Evolutionary conservation across 2,888 invertebrate genomes (phyloP).

Genomic region (Rhorus exstirpatorius): DNA sequence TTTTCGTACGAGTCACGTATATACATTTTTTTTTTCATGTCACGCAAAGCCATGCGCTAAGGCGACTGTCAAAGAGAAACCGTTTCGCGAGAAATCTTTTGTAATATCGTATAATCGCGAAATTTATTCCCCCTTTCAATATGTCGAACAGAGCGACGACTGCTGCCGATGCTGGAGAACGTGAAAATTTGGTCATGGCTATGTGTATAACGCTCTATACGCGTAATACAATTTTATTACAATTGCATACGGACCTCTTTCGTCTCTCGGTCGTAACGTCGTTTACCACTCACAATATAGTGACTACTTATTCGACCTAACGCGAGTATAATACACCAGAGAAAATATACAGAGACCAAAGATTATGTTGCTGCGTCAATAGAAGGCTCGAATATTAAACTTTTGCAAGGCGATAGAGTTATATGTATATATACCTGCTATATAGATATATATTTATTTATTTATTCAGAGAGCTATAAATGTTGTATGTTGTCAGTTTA

Average conservation of each 20-base stretch:
- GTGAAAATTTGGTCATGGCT: constrained; percentile 54
- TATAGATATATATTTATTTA: neutral
- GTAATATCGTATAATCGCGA: neutral
- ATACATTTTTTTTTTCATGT: too few species aligned
- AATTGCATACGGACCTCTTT: constrained; percentile 41
- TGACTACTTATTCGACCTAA: constrained; percentile 51
- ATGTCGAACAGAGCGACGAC: constrained; percentile 30
- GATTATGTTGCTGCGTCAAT: constrained; percentile 41
- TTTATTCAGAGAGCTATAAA: constrained; percentile 16
- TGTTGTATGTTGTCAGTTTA: constrained; percentile 10
- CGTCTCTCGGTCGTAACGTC: constrained; percentile 48
- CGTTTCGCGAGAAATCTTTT: constrained; percentile 7
- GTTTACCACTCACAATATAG: constrained; percentile 49
- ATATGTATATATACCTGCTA: neutral
- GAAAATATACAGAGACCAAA: constrained; percentile 52
- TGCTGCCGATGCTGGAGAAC: constrained; percentile 15
- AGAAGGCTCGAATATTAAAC: constrained; percentile 32
- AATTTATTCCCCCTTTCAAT: constrained; percentile 24
- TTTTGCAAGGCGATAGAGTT: constrained; percentile 25
- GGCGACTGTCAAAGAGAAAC: neutral
- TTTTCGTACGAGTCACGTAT: too few species aligned
- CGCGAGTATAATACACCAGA: constrained; percentile 52
- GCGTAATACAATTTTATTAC: constrained; percentile 53
- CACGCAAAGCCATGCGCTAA: too few species aligned
- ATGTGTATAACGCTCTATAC: constrained; percentile 18